Percentiles rank a stretch among this genome's conserved stretches.
Conservation (phyloP, 2,797 vertebrate species). For the Oceanodroma leucorhoa region DNA sequence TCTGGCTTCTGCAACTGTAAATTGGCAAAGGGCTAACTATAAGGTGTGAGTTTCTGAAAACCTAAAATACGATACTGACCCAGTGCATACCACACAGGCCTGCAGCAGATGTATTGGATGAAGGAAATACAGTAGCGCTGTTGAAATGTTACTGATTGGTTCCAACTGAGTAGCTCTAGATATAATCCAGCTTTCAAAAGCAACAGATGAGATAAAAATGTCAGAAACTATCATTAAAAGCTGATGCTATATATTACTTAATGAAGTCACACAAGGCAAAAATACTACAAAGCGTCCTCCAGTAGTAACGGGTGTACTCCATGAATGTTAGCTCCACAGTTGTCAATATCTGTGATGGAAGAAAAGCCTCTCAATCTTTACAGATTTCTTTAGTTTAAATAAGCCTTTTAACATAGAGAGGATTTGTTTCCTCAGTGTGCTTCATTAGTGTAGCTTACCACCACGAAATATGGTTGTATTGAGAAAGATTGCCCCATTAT, state of each 20-base stretch:
- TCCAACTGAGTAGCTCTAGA: constrained; percentile 51
- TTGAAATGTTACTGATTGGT: constrained; percentile 34
- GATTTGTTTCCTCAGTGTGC: constrained; percentile 76
- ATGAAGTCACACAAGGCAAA: constrained; percentile 25
- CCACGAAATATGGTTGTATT: constrained; percentile 79
- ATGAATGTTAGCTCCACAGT: background rate
- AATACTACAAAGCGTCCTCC: background rate
- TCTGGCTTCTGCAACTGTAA: constrained; percentile 69
- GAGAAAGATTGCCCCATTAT: constrained; percentile 86
- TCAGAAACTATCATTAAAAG: constrained; percentile 9
- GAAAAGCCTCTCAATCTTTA: constrained; percentile 47
- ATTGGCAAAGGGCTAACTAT: constrained; percentile 60
- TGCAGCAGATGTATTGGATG: constrained; percentile 54
- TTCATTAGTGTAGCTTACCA: constrained; percentile 82
- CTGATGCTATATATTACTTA: constrained; percentile 14
- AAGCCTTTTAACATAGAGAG: constrained; percentile 71
- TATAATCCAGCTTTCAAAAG: constrained; percentile 32
- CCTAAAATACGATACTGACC: constrained; percentile 35
- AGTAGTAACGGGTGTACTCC: background rate
- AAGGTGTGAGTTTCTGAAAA: constrained; percentile 72
- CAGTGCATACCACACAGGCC: constrained; percentile 30
- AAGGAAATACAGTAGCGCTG: constrained; percentile 22
- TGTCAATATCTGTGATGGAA: constrained; percentile 49
- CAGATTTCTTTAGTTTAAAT: constrained; percentile 78
- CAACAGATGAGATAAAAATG: constrained; percentile 6